Conservation (phyloP, 2,888 invertebrate genomes). For the Sceliomorpha sp. region DNA sequence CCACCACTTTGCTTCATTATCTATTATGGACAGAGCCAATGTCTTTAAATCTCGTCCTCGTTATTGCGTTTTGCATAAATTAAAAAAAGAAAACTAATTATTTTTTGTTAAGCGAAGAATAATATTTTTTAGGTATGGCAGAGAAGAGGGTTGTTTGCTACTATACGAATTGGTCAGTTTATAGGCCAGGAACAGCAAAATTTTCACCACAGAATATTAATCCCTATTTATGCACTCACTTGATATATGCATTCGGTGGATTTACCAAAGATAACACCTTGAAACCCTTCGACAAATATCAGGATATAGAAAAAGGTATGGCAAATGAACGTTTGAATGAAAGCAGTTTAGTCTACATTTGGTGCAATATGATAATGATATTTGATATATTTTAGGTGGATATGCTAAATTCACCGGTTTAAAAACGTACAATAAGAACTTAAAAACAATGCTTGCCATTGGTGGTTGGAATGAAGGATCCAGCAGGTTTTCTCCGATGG, state of each 20-base stretch:
- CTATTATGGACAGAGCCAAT: no score
- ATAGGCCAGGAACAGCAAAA: slow-evolving; percentile 93
- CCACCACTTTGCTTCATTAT: no score
- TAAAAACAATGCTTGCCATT: slow-evolving; percentile 94
- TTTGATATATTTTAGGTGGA: slow-evolving; percentile 84
- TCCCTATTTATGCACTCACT: slow-evolving; percentile 95
- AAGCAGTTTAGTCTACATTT: slow-evolving; percentile 3
- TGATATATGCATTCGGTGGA: slow-evolving; percentile 95
- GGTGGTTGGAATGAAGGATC: slow-evolving; percentile 98
- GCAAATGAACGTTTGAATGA: no score
- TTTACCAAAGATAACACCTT: slow-evolving; percentile 95
- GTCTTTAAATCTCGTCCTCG: no score
- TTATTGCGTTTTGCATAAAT: no score
- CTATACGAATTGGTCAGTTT: slow-evolving; percentile 96
- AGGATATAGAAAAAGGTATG: slow-evolving; percentile 96
- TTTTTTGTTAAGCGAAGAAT: no score
- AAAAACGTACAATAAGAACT: slow-evolving; percentile 94
- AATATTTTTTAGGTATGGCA: slow-evolving; percentile 77
- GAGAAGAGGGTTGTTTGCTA: slow-evolving; percentile 93
- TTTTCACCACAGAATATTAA: slow-evolving; percentile 97
- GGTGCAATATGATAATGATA: slow-evolving; percentile 1
- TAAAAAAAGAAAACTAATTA: no score
- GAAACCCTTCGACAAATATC: slow-evolving; percentile 96
- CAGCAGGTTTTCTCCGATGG: slow-evolving; percentile 92
- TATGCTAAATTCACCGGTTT: slow-evolving; percentile 96